Conservation (phyloP, 2,797 vertebrate species). For the Phrynocephalus forsythii region DNA sequence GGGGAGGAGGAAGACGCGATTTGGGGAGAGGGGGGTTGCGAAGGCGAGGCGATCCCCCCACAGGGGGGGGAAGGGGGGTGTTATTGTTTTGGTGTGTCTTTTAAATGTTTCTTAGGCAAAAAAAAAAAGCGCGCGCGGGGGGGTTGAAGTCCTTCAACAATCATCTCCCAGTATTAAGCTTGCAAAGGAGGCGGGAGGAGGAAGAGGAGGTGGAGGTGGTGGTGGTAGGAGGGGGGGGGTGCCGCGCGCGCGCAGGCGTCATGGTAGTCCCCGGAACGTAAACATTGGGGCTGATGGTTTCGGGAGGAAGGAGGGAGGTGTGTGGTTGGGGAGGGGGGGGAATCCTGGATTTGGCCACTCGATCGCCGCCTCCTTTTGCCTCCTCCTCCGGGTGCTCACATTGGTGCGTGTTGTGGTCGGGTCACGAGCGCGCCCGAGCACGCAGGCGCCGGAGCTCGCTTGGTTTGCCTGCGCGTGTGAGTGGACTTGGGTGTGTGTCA, state of each 20-base stretch:
- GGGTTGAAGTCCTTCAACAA: too few relatives aligned
- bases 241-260: constrained; percentile 83
- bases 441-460: constrained; percentile 66
- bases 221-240: background rate
- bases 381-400: constrained; percentile 38
- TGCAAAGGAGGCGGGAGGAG: background rate
- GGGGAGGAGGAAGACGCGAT: background rate
- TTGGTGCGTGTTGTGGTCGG: constrained; percentile 69
- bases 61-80: background rate
- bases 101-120: background rate
- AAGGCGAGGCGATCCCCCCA: background rate
- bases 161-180: background rate
- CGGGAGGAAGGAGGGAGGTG: constrained; percentile 22
- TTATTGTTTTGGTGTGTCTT: background rate
- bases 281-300: constrained; percentile 84
- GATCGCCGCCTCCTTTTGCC: constrained; percentile 19
- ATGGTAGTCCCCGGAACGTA: constrained; percentile 85
- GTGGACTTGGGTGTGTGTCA: constrained; percentile 45
- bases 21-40: too few relatives aligned
- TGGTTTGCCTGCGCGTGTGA: constrained; percentile 5
- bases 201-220: background rate
- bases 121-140: background rate
- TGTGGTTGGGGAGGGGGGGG: background rate
- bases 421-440: constrained; percentile 75
- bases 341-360: constrained; percentile 32